These are phyloP conservation scores for Drosophila stalkeri DNA, from an alignment of 2,888 invertebrate species.

Conservation along the genomic window DNA sequence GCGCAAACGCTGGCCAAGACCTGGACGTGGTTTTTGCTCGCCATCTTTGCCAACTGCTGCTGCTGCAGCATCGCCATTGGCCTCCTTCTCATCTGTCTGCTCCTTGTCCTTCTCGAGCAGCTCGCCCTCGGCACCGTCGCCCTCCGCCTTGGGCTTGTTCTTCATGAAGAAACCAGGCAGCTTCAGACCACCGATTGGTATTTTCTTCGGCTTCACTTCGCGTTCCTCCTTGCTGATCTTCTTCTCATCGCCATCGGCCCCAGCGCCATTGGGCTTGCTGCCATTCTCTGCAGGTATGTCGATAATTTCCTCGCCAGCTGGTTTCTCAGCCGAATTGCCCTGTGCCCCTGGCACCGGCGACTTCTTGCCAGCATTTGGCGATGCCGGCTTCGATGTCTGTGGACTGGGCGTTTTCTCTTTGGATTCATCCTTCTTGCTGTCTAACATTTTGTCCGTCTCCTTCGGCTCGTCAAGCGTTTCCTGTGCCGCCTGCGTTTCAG, in stretches of 20 bases:
- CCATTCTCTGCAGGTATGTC: slow-evolving; percentile 81
- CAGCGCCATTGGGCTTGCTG: slow-evolving; percentile 44
- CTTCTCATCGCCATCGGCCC: slow-evolving; percentile 71
- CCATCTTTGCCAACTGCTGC: slow-evolving; percentile 55
- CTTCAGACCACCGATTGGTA: slow-evolving; percentile 94
- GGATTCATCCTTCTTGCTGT: slow-evolving; percentile 74
- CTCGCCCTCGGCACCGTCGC: slow-evolving; percentile 85
- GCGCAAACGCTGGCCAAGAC: slow-evolving; percentile 85
- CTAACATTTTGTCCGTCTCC: slow-evolving; percentile 85
- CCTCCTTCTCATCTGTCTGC: slow-evolving; percentile 79
- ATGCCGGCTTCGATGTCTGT: slow-evolving; percentile 71
- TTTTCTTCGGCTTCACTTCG: slow-evolving; percentile 92
- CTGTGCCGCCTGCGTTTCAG: slow-evolving; percentile 76
- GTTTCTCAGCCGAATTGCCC: slow-evolving; percentile 44
- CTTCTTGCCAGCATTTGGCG: slow-evolving; percentile 74
- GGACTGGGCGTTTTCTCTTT: slow-evolving; percentile 73
- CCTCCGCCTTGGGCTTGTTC: slow-evolving; percentile 90
- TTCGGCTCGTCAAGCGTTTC: slow-evolving; percentile 84
- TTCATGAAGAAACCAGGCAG: slow-evolving; percentile 94
- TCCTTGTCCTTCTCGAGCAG: slow-evolving; percentile 85
- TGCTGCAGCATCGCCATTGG: slow-evolving; percentile 52
- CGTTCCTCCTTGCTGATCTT: slow-evolving; percentile 88
- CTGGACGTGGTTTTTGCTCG: slow-evolving; percentile 82
- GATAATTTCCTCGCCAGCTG: slow-evolving; percentile 82
- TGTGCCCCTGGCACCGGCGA: slow-evolving; percentile 33